phyloP scores from a whole-genome alignment of 2,888 invertebrate genomes.

The Andrena hattorfiana region DNA sequence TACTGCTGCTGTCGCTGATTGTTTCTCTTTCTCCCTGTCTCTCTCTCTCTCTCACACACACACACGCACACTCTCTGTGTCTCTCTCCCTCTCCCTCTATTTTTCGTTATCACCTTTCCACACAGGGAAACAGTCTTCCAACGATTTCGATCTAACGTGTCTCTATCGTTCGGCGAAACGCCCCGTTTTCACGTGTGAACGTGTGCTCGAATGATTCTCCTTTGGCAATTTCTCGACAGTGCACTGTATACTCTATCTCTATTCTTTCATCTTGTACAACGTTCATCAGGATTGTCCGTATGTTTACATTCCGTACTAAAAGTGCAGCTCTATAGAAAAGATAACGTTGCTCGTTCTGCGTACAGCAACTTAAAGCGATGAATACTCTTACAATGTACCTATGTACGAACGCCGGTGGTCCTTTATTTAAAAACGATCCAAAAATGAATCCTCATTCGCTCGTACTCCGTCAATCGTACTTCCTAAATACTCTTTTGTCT shows the following conservation, averaged over 20 bases:
- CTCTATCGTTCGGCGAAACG: neutral
- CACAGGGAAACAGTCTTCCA: constrained; percentile 1
- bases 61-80: neutral
- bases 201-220: constrained; percentile 16
- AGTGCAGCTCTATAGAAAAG: constrained; percentile 66
- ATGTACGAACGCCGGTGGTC: constrained; percentile 62
- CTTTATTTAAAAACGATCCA: constrained; percentile 62
- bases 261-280: constrained; percentile 14
- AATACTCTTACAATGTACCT: constrained; percentile 58
- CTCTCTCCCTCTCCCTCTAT: no score
- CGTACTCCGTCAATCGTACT: constrained; percentile 39
- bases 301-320: constrained; percentile 59
- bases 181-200: neutral
- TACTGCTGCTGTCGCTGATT: constrained; percentile 24
- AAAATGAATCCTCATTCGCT: constrained; percentile 56
- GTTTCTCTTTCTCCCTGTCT: neutral
- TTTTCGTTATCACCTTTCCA: neutral
- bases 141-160: neutral
- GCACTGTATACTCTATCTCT: constrained; percentile 6
- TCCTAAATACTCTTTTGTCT: constrained; percentile 16
- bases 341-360: constrained; percentile 57
- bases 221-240: constrained; percentile 22
- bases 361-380: constrained; percentile 58
- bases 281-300: constrained; percentile 57
- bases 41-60: neutral